A percentile compares a stretch with the other conserved stretches of the same genome.
These are phyloP conservation scores for Linnaemya vulpina DNA, from an alignment of 2,888 invertebrate species.

Conservation along the genomic window DNA sequence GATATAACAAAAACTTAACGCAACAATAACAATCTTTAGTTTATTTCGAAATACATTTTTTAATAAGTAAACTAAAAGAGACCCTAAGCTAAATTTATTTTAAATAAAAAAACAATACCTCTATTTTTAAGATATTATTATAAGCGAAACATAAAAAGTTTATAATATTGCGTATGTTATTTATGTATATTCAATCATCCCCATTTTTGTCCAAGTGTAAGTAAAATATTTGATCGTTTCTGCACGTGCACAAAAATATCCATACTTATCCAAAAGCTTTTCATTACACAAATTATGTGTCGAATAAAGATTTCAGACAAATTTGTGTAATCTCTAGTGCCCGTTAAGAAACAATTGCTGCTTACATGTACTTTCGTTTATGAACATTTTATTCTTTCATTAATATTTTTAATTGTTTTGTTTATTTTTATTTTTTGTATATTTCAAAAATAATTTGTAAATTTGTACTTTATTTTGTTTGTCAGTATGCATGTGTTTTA, in stretches of 20 bases:
- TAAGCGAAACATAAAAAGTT: constrained; percentile 41
- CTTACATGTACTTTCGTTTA: constrained; percentile 13
- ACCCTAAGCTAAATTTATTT: constrained; percentile 63
- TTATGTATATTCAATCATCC: constrained; percentile 46
- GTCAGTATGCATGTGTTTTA: constrained; percentile 25
- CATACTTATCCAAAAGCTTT: no score
- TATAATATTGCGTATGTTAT: constrained; percentile 54
- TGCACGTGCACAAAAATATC: no score
- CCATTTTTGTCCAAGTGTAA: constrained; percentile 38
- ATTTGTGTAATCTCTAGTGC: no score
- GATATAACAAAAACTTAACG: constrained; percentile 57
- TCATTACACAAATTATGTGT: no score
- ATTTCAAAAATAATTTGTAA: constrained; percentile 5
- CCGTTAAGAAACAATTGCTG: not conserved
- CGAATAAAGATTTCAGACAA: no score
- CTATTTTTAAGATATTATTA: constrained; percentile 62
- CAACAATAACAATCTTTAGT: constrained; percentile 69
- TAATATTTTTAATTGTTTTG: constrained; percentile 3
- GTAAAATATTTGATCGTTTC: no score
- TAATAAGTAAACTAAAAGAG: constrained; percentile 33
- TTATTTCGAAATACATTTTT: constrained; percentile 47
- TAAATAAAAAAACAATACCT: constrained; percentile 56
- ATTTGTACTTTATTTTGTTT: constrained; percentile 9
- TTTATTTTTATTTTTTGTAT: not conserved
- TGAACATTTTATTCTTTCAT: constrained; percentile 3